Conservation (phyloP, 2,797 vertebrate genomes). For the Rhinella marina region DNA sequence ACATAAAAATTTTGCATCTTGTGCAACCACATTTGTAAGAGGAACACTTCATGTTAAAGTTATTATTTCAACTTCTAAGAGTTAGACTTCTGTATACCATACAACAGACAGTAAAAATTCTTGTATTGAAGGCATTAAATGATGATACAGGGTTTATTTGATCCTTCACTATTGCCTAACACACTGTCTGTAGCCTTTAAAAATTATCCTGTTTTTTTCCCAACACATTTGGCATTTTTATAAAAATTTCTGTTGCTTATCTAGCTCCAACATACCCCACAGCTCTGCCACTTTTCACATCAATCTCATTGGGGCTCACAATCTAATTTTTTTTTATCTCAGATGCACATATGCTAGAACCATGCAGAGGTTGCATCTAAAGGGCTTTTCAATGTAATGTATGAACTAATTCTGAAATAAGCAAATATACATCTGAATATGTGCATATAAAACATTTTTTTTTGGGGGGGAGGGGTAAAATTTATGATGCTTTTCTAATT, state of each 20-base stretch:
- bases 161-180: not conserved
- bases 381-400: not conserved
- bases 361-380: not conserved
- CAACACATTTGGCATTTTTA: not conserved
- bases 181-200: not conserved
- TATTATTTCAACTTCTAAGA: not conserved
- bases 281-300: not conserved
- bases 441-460: not conserved
- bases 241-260: not conserved
- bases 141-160: not conserved
- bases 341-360: not conserved
- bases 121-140: not conserved
- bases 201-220: not conserved
- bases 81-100: not conserved
- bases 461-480: not conserved
- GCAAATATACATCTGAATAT: not conserved
- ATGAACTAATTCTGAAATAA: not conserved
- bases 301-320: not conserved
- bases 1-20: not conserved
- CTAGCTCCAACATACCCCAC: not conserved
- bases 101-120: not conserved
- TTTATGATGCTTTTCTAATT: slow-evolving; percentile 8
- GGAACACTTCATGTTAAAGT: not conserved
- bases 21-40: not conserved
- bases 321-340: not conserved